Conservation (phyloP, 2,113 vertebrate species). For the Cynopterus brachyotis region DNA sequence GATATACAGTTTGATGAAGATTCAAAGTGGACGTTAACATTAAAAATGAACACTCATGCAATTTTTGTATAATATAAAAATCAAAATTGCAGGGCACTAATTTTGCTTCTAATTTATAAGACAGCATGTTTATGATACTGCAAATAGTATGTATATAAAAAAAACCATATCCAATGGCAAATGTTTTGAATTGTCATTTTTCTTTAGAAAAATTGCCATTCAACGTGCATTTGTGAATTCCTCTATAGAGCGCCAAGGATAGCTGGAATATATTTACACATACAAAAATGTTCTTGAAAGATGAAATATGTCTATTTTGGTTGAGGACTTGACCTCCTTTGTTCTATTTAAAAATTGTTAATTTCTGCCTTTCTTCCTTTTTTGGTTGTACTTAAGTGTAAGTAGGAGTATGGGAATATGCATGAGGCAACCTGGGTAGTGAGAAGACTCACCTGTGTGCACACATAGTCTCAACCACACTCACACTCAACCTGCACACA, state of each 20-base stretch:
- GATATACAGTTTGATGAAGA: slow-evolving; percentile 80
- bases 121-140: slow-evolving; percentile 46
- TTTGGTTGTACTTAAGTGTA: slow-evolving; percentile 42
- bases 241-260: no score
- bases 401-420: neutral
- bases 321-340: slow-evolving; percentile 30
- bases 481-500: neutral
- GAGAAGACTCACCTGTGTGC: neutral
- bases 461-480: neutral
- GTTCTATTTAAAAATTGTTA: slow-evolving; percentile 61
- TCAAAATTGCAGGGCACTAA: slow-evolving; percentile 68
- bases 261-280: neutral
- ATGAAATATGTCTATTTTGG: slow-evolving; percentile 46
- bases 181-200: slow-evolving; percentile 49
- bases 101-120: slow-evolving; percentile 67
- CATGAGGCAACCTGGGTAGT: neutral
- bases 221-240: neutral
- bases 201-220: slow-evolving; percentile 54
- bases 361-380: slow-evolving; percentile 44
- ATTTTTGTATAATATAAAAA: slow-evolving; percentile 75
- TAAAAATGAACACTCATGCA: slow-evolving; percentile 80
- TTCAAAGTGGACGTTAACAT: slow-evolving; percentile 81
- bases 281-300: slow-evolving; percentile 27
- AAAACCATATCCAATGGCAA: neutral
- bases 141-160: slow-evolving; percentile 36